Base-by-base conservation (phyloP, 2,797 vertebrate genomes). In the Dipus sagitta region DNA sequence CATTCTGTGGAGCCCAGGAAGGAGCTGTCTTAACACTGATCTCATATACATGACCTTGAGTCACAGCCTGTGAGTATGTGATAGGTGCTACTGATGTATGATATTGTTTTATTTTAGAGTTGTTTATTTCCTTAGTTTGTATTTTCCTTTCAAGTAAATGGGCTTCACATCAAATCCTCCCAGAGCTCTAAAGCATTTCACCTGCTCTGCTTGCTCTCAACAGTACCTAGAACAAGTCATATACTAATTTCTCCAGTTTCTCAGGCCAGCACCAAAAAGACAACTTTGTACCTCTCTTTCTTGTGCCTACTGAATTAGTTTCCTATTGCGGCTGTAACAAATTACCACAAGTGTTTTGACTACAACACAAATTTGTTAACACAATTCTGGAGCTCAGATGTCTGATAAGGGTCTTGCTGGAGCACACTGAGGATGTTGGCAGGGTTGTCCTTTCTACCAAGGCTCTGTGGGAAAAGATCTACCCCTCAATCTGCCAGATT, bases 81-180 rank as follows among this genome's bases (percentile, higher is more conserved):
- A 83, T 91, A 88, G 95, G 77, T 92, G 70, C 72, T 92, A 94
- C 82, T 94, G 88, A 97, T 88, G 80, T 70, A 64, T 78, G 15
- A 15, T 88, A 93, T 94, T 6, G 68, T 84, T 95, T 96, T 88
- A 65, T 24, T 60, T 91, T 89, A 47, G 24, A 88, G 88, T 93
- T 95, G 88, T 92, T 91, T 93, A 91, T 84, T 91, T 90, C 34
- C 78, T 93, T 93, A 67, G 30, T 91, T 93, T 91, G 68, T 82
- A 89, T 90, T 91, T 92, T 92, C 30, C 34, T 90, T 93, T 72
- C 58, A 70, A 94, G 80, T 67, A 52, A 97, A 82, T 65, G 77
- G 85, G 28, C 81, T 95, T 90, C 38, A 86, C 47, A 90, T 88
- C 42, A 94, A 76, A 96, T 65, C 13, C 17, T 85, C 30, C 76